These are phyloP conservation scores for Chorisops tibialis DNA, from an alignment of 2,888 invertebrate species.

Conservation along the genomic window DNA sequence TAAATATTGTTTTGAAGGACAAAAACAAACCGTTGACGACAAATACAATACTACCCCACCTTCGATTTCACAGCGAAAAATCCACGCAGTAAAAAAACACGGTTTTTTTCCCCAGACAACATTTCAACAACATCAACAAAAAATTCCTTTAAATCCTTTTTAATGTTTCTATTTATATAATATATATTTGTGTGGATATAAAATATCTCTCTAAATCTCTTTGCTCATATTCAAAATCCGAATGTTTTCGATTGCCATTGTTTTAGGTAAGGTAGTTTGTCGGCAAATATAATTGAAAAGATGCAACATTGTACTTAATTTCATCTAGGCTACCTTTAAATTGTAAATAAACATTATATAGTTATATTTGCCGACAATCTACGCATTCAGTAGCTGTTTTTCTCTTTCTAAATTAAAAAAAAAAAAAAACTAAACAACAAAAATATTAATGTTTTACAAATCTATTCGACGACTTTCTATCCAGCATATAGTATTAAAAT, in stretches of 20 bases:
- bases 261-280: neutral
- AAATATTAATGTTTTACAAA: too few species aligned
- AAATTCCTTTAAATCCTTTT: neutral
- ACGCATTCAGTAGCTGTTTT: neutral
- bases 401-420: neutral
- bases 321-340: neutral
- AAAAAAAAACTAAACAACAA: neutral
- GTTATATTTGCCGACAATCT: neutral
- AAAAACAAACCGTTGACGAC: too few species aligned
- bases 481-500: too few species aligned
- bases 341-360: neutral
- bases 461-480: too few species aligned
- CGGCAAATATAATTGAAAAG: slow-evolving; percentile 1
- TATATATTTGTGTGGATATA: slow-evolving; percentile 14
- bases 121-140: too few species aligned
- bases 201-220: slow-evolving; percentile 9
- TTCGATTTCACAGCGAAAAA: neutral
- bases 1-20: too few species aligned
- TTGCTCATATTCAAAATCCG: slow-evolving; percentile 15
- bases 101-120: neutral
- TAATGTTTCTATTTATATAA: slow-evolving; percentile 17
- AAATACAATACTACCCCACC: neutral
- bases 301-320: neutral
- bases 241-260: neutral
- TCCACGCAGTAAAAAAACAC: neutral